Evolutionary conservation across 2,888 invertebrate genomes (phyloP), one percentile per base, ranked within the genome.

Genomic region (Dendrolimus pini): DNA sequence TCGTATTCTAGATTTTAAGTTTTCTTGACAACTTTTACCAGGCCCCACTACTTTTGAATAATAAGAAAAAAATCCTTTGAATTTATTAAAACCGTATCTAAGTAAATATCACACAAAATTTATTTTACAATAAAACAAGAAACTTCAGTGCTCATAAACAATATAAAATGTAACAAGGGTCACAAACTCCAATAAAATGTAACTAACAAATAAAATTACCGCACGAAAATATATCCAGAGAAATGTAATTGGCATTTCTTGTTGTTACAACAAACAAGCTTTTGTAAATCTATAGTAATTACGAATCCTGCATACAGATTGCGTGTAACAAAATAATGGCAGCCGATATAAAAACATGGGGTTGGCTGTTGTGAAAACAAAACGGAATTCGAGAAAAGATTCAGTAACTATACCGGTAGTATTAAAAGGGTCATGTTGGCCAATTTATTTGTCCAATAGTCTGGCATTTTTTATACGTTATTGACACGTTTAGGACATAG

Each of bases 271-370:
- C 62, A 70, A 72, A 70, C 65, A 69, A 61, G 57, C 55, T 58
- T 60, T 61, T 60, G 65, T 74, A 71, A 76, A 79, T 77, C 74
- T 71, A 75, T 75, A 78, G 80, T 80, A 80, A 82, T 82, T 80
- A 75, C 77, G 62, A 68, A 68, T 73, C 58, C 66, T 73, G 69
- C 73, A 76, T 74, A 71, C 68, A 67, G 67, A 75, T 71, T 63
- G 73, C 70, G 69, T 78, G 75, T 80, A 77, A 65, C 71, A 77
- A 79, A 82, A 79, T 71, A 77, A 67, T 66, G 73, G 77, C 76
- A 60, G 66, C 69, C 74, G 75, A 66, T 73, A 74, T 60, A 76
- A 78, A 82, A 83, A 84, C 79, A 82, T 65, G 67, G 74, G 85
- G 79, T 73, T 61, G 66, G 57, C 62, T 62, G 65, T 66, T 76